A percentile compares a stretch with the other conserved stretches of the same genome.
phyloP scores from a whole-genome alignment of 2,888 invertebrate genomes.

The Limenitis camilla region DNA sequence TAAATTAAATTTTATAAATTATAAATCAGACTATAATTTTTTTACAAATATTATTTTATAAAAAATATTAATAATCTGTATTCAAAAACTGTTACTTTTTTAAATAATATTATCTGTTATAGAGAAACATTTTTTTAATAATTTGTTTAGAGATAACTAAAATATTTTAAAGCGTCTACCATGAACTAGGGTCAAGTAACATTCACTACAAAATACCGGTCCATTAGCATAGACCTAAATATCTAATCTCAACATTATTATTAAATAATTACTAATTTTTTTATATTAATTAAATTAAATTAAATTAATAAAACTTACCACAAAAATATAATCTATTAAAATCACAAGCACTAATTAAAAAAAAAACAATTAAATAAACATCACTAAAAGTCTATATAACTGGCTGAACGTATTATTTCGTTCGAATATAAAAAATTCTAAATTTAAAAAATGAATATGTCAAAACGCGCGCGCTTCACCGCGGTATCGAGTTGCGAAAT shows the following conservation, averaged over 20 bases:
- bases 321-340: too few species aligned
- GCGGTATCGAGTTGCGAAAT: slow-evolving; percentile 5
- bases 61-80: too few species aligned
- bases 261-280: too few species aligned
- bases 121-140: background rate
- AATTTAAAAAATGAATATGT: slow-evolving; percentile 11
- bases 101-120: background rate
- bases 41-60: too few species aligned
- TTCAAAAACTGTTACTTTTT: background rate
- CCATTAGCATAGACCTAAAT: background rate
- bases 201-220: slow-evolving; percentile 9
- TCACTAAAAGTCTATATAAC: background rate
- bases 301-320: too few species aligned
- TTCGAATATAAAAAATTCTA: background rate
- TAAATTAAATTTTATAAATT: too few species aligned
- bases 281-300: too few species aligned
- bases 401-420: background rate
- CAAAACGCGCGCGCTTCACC: slow-evolving; percentile 17
- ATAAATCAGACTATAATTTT: too few species aligned
- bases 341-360: background rate
- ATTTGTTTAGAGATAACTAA: too few species aligned
- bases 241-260: background rate
- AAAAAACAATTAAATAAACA: background rate
- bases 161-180: background rate
- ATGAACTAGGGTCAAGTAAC: slow-evolving; percentile 14